Evolutionary conservation across 2,113 vertebrate genomes (phyloP), one percentile per base, ranked within the genome.

Genomic region (Brachypodius melanocephalos): DNA sequence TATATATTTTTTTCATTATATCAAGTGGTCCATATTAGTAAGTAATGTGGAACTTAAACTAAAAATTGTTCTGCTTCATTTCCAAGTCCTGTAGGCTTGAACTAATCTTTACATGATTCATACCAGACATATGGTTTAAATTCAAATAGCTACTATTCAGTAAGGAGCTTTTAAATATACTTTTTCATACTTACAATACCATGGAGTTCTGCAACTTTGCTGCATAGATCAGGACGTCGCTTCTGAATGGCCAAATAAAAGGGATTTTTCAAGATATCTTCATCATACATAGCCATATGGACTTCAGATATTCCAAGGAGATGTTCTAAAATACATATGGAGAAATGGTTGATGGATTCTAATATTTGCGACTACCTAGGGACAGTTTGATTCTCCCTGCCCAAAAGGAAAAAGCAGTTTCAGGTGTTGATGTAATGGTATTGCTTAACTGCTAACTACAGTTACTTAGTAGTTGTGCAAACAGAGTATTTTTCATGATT

Each of bases 231-330:
- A 9, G 99, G 99, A 67, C 98, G 98, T 83, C 97, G 98, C 95
- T 99, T 99, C 95, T 99, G 98, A 94, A 99, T 96, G 38, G 99
- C 98, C 98, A 98, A 74, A 97, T 99, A 99, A 97, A 99, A 99
- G 57, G 98, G 98, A 88, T 99, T 99, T 97, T 98, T 99, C 97
- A 98, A 97, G 96, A 99, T 98, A 96, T 99, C 98, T 97, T 99
- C 99, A 98, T 99, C 99, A 98, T 99, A 99, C 78, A 99, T 96
- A 98, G 99, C 99, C 99, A 99, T 99, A 98, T 97, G 99, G 98
- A 98, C 97, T 97, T 96, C 97, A 96, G 93, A 75, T 65, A 58
- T 75, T 79, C 82, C 95, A 81, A 55, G 20, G 57, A 74, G 59
- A 46, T 73, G 89, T 94, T 94, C 98, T 98, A 80, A 26, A 93